Base-by-base conservation (phyloP, 1,140 invertebrate genomes). In the Anthonomus grandis region DNA sequence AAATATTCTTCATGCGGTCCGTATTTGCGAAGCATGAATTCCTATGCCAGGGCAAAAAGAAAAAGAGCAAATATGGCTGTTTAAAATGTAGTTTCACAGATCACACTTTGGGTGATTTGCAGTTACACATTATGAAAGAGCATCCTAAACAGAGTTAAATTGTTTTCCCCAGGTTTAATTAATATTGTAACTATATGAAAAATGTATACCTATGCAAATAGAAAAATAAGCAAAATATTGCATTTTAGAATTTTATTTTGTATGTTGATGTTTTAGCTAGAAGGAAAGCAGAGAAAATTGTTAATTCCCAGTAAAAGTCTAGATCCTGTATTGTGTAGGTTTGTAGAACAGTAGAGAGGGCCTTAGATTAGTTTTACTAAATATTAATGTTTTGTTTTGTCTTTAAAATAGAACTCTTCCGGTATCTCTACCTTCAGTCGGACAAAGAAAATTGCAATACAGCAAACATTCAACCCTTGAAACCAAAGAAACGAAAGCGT, bases 61-160 rank as follows among this genome's bases (percentile, higher is more conserved):
- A 48, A 24, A 48, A 47, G 13, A 60, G 22, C 10, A 66, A 56
- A 22, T 72, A 54, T 31, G 68, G 67, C 21, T 72, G 70, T 42
- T 49, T 64, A 1, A 45, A 55, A 10, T 72, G 70, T 41, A 63
- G 53, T 13, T 72, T 63, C 52, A 64, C 62, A 6, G 34, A 67
- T 59, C 27, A 57, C 9, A 53, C 52, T 44, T 53, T 65, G 18
- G 54, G 56, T 37, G 60, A 68, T 48, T 46, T 70, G 15, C 50
- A 65, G 51, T 58, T 53, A 3, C 68, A 71, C 47, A 63, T 69
- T 25, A 50, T 50, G 25, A 51, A 13, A 17, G 37, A 31, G 17
- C 66, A 67, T 50, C 19, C n/a, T 12, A 37, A 39, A 53, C 31
- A n/a, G n/a, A n/a, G 15, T 8, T 12, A 15, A 49, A 3, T 49